phyloP scores from a whole-genome alignment of 2,888 invertebrate species.

The Andrena bicolor region DNA sequence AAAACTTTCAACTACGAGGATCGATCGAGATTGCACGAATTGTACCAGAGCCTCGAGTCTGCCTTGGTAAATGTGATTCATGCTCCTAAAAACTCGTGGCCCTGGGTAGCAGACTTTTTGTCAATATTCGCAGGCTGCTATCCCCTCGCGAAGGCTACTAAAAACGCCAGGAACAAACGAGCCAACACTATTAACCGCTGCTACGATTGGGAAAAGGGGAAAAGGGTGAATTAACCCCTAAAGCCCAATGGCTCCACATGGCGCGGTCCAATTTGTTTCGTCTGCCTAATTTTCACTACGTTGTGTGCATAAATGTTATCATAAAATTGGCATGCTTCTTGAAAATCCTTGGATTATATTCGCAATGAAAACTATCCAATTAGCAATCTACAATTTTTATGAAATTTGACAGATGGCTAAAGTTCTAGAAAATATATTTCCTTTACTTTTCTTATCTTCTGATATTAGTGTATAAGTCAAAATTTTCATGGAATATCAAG shows the following conservation, averaged over 20 bases:
- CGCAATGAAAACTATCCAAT: too few relatives aligned
- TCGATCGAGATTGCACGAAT: slow-evolving; percentile 14
- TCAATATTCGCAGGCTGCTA: neutral
- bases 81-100: neutral
- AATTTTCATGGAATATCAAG: too few relatives aligned
- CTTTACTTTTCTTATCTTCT: too few relatives aligned
- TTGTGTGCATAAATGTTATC: too few relatives aligned
- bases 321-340: too few relatives aligned
- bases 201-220: neutral
- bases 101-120: slow-evolving; percentile 37
- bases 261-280: neutral
- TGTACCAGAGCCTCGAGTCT: neutral
- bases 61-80: neutral
- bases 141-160: neutral
- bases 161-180: slow-evolving; percentile 4
- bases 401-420: too few relatives aligned
- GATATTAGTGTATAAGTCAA: too few relatives aligned
- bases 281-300: neutral
- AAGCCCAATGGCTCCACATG: neutral
- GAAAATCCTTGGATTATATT: too few relatives aligned
- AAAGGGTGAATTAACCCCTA: slow-evolving; percentile 10
- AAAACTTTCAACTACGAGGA: too few relatives aligned
- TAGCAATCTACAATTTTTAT: too few relatives aligned
- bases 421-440: too few relatives aligned
- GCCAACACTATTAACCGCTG: slow-evolving; percentile 22